Evolutionary conservation across 2,797 vertebrate species (phyloP).

Genomic region (Pangasius larnaudii): DNA sequence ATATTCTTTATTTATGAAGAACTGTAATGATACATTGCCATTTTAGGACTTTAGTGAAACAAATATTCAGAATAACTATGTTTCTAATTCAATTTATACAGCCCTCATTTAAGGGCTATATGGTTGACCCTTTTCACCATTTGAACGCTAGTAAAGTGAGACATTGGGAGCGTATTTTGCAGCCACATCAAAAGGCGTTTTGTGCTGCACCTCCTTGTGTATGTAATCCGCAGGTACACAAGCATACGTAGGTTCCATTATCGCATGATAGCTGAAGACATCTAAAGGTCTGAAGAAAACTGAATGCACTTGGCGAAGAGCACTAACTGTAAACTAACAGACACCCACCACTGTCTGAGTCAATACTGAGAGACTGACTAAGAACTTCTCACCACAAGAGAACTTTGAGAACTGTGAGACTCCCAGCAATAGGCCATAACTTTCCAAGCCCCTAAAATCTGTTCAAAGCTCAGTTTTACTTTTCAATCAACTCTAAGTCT

Average conservation of each 20-base stretch:
- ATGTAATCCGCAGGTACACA: no score
- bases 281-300: neutral
- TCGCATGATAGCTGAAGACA: neutral
- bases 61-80: neutral
- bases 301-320: neutral
- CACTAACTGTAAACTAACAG: neutral
- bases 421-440: neutral
- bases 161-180: neutral
- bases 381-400: neutral
- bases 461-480: neutral
- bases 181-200: neutral
- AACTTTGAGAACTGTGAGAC: neutral
- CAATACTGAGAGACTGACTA: neutral
- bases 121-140: neutral
- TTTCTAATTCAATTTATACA: neutral
- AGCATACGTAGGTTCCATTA: no score
- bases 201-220: neutral
- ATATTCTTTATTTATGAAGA: neutral
- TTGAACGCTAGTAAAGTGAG: neutral
- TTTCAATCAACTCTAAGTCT: neutral
- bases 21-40: neutral
- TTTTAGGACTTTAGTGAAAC: neutral
- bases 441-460: neutral
- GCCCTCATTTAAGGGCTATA: neutral
- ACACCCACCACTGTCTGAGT: neutral